Conservation (phyloP, 2,797 vertebrate genomes). For the Danio jaintianensis region DNA sequence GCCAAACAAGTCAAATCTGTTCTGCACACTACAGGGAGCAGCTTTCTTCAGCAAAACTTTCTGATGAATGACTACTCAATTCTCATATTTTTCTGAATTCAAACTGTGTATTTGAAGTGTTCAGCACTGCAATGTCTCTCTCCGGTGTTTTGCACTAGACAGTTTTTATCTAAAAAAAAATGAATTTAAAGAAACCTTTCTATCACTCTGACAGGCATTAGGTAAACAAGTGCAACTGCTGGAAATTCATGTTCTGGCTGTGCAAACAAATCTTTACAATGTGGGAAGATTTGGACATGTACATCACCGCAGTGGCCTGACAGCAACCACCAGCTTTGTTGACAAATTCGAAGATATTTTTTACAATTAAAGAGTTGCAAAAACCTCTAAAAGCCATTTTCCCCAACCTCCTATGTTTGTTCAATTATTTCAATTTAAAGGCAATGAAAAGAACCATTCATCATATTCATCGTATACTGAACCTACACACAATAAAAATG, state of each 20-base stretch:
- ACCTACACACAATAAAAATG: no score
- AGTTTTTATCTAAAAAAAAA: conserved; percentile 12
- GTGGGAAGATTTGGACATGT: conserved; percentile 32
- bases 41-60: conserved; percentile 15
- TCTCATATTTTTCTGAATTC: conserved; percentile 24
- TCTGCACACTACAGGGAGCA: conserved; percentile 2
- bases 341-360: no score
- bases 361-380: no score
- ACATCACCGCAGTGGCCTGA: conserved; percentile 9
- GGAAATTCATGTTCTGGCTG: conserved; percentile 16
- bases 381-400: no score
- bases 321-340: conserved; percentile 21
- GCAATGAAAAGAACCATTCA: no score
- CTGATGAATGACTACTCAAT: conserved; percentile 18
- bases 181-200: conserved; percentile 21
- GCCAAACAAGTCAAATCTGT: background rate
- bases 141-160: background rate
- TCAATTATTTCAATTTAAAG: no score
- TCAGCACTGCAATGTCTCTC: background rate
- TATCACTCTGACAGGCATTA: conserved; percentile 27
- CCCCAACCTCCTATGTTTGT: no score
- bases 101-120: background rate
- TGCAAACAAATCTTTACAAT: conserved; percentile 30
- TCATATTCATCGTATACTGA: no score
- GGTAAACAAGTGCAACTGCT: background rate